Evolutionary conservation across 2,113 vertebrate species (phyloP).

Genomic region (Corapipo altera): DNA sequence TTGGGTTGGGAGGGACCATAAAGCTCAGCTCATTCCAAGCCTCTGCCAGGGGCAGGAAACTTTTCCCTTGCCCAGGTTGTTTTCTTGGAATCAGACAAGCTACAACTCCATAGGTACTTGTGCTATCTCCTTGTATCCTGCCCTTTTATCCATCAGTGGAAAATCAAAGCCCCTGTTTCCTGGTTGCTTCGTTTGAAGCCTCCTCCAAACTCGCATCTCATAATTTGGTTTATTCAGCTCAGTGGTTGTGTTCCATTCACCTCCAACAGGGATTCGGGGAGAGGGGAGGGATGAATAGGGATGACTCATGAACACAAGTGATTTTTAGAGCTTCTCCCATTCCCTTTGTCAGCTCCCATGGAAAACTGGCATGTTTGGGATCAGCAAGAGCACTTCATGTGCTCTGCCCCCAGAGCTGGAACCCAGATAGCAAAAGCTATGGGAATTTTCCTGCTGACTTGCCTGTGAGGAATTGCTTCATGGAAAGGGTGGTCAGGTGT

Average conservation of each 20-base stretch:
- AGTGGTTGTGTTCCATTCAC: slow-evolving; percentile 26
- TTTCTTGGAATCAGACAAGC: neutral
- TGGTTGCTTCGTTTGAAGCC: slow-evolving; percentile 36
- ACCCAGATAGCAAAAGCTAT: neutral
- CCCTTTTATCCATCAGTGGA: neutral
- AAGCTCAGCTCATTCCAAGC: no score
- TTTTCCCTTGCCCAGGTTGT: neutral
- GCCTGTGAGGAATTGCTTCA: neutral
- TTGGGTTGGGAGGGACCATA: neutral
- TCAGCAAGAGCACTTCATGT: slow-evolving; percentile 21
- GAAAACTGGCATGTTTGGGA: slow-evolving; percentile 49
- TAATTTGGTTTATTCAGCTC: slow-evolving; percentile 49
- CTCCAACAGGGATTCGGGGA: neutral
- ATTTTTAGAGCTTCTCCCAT: slow-evolving; percentile 40
- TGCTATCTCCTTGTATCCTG: neutral
- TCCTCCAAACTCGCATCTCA: slow-evolving; percentile 17
- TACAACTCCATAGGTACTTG: neutral
- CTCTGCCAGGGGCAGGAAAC: neutral
- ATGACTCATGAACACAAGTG: slow-evolving; percentile 24
- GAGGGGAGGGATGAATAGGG: slow-evolving; percentile 56
- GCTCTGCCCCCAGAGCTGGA: neutral
- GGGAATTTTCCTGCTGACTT: neutral
- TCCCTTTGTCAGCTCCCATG: slow-evolving; percentile 27
- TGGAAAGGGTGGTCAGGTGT: neutral
- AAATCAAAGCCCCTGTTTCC: neutral